Percentiles rank a stretch among this genome's conserved stretches.
These are phyloP conservation scores for Lytechinus pictus DNA, from an alignment of 35 echinoderm and acorn worm species.

Conservation along the genomic window DNA sequence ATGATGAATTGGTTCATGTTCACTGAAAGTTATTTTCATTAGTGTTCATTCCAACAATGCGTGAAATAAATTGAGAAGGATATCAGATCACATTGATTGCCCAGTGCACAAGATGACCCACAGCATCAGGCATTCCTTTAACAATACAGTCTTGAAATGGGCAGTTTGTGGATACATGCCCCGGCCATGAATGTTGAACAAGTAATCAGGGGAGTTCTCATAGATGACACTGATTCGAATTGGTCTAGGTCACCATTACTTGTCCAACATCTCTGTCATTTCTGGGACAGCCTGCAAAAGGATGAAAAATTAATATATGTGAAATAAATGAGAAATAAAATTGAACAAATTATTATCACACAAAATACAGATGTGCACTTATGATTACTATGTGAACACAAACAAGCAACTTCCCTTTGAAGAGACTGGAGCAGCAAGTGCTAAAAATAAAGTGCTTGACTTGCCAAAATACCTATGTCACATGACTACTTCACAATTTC, in stretches of 20 bases:
- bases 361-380: too few species aligned
- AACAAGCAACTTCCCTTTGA: too few species aligned
- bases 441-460: too few species aligned
- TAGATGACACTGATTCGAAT: not conserved
- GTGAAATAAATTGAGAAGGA: not conserved
- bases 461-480: too few species aligned
- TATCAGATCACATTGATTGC: not conserved
- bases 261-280: slow-evolving; percentile 74
- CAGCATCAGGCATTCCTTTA: not conserved
- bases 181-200: not conserved
- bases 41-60: not conserved
- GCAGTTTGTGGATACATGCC: not conserved
- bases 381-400: too few species aligned
- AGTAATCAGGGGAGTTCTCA: not conserved
- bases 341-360: not conserved
- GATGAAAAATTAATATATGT: not conserved
- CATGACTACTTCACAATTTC: too few species aligned
- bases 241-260: not conserved
- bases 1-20: too few species aligned
- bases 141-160: not conserved
- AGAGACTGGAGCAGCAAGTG: too few species aligned
- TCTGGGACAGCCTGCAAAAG: slow-evolving; percentile 78
- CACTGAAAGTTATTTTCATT: too few species aligned
- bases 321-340: not conserved
- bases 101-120: not conserved